Evolutionary conservation across 2,113 vertebrate genomes (phyloP).

Genomic region (Drymodes brunneopygia): DNA sequence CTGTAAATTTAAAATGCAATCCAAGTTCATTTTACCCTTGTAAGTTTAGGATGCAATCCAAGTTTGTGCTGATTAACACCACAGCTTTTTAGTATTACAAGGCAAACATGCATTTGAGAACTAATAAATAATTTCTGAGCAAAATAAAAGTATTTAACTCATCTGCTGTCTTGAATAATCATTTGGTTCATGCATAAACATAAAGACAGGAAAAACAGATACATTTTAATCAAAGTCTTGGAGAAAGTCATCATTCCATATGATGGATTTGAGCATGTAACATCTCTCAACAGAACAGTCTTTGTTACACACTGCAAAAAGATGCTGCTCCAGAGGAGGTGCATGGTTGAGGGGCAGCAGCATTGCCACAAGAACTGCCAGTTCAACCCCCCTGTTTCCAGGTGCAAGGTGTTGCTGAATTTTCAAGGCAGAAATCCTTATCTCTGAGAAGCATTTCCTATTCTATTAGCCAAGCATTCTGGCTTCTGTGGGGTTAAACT

Average conservation of each 20-base stretch:
- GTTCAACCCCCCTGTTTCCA: background rate
- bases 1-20: background rate
- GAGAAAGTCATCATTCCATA: background rate
- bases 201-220: conserved; percentile 2
- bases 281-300: background rate
- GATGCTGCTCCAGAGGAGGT: background rate
- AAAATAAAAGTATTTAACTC: conserved; percentile 24
- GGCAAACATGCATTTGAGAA: background rate
- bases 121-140: conserved; percentile 39
- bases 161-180: conserved; percentile 17
- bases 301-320: background rate
- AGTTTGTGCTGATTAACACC: background rate
- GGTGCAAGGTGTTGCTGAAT: background rate
- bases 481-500: background rate
- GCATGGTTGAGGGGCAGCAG: background rate
- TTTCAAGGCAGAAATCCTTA: background rate
- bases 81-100: background rate
- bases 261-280: background rate
- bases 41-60: background rate
- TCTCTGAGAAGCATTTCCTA: background rate
- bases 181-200: background rate
- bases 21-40: background rate
- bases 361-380: background rate
- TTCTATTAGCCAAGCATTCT: background rate
- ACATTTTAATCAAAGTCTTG: background rate